Conservation (phyloP, 2,888 invertebrate species). For the Sepiola atlantica region DNA sequence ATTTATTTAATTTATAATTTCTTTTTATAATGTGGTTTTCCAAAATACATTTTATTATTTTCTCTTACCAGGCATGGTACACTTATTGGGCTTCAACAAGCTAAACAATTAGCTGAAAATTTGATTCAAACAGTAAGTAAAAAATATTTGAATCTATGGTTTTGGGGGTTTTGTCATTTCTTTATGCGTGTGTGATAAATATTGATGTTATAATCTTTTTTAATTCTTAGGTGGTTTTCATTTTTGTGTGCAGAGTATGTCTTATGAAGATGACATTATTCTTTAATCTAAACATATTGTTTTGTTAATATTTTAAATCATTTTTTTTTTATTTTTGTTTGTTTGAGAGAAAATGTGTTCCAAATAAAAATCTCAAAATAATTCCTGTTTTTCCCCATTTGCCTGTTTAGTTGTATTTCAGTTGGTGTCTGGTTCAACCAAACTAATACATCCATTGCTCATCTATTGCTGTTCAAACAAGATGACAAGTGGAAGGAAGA, state of each 20-base stretch:
- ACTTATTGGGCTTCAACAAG: constrained; percentile 82
- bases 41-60: constrained; percentile 33
- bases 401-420: constrained; percentile 32
- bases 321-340: background rate
- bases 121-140: constrained; percentile 83
- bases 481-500: background rate
- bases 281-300: background rate
- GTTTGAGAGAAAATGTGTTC: background rate
- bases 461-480: background rate
- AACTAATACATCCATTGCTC: background rate
- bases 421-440: background rate
- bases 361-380: constrained; percentile 11
- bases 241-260: background rate
- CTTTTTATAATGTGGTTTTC: background rate
- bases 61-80: constrained; percentile 80
- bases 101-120: constrained; percentile 84
- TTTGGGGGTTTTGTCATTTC: background rate
- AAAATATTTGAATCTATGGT: background rate
- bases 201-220: background rate
- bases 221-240: background rate
- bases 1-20: background rate
- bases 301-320: background rate
- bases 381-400: background rate
- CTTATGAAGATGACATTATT: constrained; percentile 32
- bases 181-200: background rate